Evolutionary conservation across 1,140 invertebrate species (phyloP).

Genomic region (Anoplophora glabripennis): DNA sequence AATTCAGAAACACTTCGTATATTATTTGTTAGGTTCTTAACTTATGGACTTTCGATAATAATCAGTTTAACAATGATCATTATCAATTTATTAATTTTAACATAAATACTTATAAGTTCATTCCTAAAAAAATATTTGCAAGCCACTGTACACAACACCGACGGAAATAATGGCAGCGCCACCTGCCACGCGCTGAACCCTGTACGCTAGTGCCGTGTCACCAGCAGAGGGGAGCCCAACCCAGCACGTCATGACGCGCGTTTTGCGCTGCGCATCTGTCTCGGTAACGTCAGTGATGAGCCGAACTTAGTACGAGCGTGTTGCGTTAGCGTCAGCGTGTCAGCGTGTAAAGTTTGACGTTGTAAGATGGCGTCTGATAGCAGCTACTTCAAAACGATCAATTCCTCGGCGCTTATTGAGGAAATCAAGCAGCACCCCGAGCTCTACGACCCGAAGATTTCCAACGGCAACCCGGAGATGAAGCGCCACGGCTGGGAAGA

Average conservation of each 20-base stretch:
- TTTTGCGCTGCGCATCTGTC: constrained; percentile 7
- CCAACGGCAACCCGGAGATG: constrained; percentile 17
- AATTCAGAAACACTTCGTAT: no score
- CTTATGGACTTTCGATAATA: no score
- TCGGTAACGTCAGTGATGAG: constrained; percentile 1
- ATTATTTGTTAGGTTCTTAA: no score
- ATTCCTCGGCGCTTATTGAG: constrained; percentile 25
- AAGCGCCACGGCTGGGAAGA: constrained; percentile 31
- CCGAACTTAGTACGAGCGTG: neutral
- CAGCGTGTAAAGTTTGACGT: neutral
- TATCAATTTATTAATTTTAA: no score
- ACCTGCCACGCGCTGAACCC: neutral
- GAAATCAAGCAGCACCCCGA: constrained; percentile 36
- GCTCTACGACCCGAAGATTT: constrained; percentile 26
- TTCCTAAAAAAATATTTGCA: no score
- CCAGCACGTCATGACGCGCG: neutral
- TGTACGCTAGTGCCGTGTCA: neutral
- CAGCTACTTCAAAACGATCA: constrained; percentile 12
- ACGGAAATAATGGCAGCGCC: no score
- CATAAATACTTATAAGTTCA: no score
- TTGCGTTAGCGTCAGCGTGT: neutral
- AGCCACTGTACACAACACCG: no score
- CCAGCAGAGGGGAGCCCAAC: neutral
- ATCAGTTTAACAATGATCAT: no score
- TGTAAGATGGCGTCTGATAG: constrained; percentile 2